These are phyloP conservation scores for Steatocranus sp. DNA, from an alignment of 2,797 vertebrate genomes.

Conservation along the genomic window DNA sequence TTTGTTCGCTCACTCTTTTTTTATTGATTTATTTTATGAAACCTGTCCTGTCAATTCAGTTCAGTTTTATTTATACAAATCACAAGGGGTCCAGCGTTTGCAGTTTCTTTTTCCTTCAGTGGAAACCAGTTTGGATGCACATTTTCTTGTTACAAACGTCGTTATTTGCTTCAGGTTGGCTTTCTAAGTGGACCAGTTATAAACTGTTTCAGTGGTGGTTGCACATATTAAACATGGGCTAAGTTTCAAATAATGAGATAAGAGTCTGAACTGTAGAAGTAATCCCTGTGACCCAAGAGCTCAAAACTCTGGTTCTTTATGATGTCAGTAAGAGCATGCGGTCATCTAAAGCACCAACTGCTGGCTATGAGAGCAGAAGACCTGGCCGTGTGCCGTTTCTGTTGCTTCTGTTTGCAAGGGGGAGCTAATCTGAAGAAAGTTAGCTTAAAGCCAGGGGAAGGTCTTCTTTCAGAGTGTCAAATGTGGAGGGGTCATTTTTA, in stretches of 20 bases:
- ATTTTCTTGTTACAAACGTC: rapidly evolving
- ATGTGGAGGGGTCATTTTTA: neutral
- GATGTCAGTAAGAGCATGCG: neutral
- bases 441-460: neutral
- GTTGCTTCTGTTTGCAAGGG: neutral
- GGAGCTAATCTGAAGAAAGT: neutral
- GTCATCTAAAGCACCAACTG: neutral
- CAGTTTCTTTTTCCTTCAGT: neutral
- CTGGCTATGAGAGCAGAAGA: neutral
- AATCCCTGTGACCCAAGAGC: rapidly evolving
- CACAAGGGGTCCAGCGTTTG: rapidly evolving
- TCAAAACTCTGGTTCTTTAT: neutral
- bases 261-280: neutral
- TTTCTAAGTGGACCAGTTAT: neutral
- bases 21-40: neutral
- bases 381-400: neutral
- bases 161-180: neutral
- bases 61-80: neutral
- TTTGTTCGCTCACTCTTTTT: neutral
- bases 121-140: neutral
- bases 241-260: neutral
- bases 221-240: neutral
- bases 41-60: neutral
- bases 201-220: neutral
- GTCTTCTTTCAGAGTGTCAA: neutral